Percentiles rank a stretch among this genome's conserved stretches.
Evolutionary conservation across 92 coral and sea anemone genomes (phyloP).

Genomic region (Parazoanthus atlanticus): DNA sequence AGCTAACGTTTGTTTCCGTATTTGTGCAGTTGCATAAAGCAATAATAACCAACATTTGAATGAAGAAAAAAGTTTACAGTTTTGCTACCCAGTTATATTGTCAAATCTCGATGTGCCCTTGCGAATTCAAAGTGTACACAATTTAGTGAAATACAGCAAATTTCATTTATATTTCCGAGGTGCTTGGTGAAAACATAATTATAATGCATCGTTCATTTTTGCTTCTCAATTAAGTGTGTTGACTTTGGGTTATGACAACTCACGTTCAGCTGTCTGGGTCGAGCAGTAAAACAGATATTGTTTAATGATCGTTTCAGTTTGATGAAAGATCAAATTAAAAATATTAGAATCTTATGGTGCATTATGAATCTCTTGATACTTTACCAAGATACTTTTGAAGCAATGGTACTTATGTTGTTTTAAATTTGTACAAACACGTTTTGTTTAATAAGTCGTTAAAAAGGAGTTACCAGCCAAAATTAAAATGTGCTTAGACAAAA

Average conservation of each 20-base stretch:
- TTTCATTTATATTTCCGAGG: background rate
- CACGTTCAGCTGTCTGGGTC: constrained; percentile 2
- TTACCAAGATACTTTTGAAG: background rate
- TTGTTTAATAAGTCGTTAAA: constrained; percentile 13
- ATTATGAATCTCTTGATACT: background rate
- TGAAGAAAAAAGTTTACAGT: background rate
- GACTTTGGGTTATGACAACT: constrained; percentile 14
- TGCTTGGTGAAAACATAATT: constrained; percentile 16
- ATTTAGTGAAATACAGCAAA: constrained; percentile 1
- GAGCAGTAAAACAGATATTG: constrained; percentile 6
- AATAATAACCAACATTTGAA: background rate
- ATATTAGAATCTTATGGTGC: background rate
- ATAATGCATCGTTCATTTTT: constrained; percentile 20
- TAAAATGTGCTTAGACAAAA: background rate
- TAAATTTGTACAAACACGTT: constrained; percentile 17
- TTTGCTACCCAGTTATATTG: background rate
- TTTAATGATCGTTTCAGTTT: background rate
- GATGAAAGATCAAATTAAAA: background rate
- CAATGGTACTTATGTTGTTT: background rate
- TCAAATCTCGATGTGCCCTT: background rate
- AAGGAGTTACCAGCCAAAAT: constrained; percentile 5
- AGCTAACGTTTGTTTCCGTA: background rate
- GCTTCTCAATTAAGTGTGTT: constrained; percentile 41
- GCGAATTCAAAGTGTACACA: constrained; percentile 31
- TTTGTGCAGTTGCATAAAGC: background rate